Conservation (phyloP, 2,797 vertebrate species). For the Micromesistius poutassou region DNA sequence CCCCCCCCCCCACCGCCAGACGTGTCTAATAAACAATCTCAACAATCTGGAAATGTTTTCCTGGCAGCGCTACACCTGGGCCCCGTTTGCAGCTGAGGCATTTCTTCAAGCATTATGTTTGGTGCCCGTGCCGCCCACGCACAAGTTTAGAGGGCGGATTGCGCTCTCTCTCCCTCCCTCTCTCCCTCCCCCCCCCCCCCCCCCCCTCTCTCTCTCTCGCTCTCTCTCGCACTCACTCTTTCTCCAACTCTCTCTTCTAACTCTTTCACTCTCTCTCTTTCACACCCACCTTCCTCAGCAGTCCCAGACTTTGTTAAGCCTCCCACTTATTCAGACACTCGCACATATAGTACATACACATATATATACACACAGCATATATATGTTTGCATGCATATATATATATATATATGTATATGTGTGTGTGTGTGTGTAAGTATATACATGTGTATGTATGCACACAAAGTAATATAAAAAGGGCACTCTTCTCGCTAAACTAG, state of each 20-base stretch:
- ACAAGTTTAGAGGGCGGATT: too few relatives aligned
- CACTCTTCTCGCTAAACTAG: not conserved
- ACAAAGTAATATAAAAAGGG: not conserved
- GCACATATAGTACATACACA: not conserved
- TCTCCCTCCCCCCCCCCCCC: too few relatives aligned
- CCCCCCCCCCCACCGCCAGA: too few relatives aligned
- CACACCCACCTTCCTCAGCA: slow-evolving; percentile 7
- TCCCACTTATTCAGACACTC: not conserved
- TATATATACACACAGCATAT: slow-evolving; percentile 11
- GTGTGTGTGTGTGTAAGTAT: too few relatives aligned
- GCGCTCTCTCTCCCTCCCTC: too few relatives aligned
- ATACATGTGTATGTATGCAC: not conserved
- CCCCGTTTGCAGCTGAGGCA: not conserved
- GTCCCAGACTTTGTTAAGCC: not conserved
- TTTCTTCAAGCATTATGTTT: not conserved
- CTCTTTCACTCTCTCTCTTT: not conserved
- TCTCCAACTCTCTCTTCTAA: too few relatives aligned
- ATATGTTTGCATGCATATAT: not conserved
- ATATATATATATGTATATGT: too few relatives aligned
- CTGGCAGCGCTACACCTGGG: not conserved
- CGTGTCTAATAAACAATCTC: too few relatives aligned
- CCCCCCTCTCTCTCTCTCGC: too few relatives aligned
- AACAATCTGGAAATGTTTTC: not conserved
- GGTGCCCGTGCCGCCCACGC: not conserved
- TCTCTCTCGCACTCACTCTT: too few relatives aligned